Evolutionary conservation across 2,113 vertebrate species (phyloP), one percentile per base, ranked within the genome.

Genomic region (Pollachius pollachius): DNA sequence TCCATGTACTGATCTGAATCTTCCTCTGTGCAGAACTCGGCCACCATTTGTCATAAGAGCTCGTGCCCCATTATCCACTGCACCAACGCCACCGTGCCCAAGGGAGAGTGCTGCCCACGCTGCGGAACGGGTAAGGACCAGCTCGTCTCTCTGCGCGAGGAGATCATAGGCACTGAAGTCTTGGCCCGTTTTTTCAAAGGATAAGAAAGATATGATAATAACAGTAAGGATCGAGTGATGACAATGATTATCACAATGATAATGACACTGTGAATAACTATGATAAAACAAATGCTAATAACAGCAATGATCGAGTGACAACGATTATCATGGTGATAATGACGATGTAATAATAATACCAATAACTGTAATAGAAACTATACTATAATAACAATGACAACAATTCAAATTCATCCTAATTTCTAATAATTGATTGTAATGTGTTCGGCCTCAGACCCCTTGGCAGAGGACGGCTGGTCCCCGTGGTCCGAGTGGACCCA

Each of bases 401-500:
- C 23, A 23, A 23, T 23, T 23, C 23, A 12, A 48, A 48, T 57
- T 16, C 13, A n/a, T 57, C 54, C 3, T 57, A 5, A 6, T n/a
- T 2, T 11, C 21, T 65, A 23, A 23, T 23, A 23, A 23, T 23
- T 23, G 23, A 23, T 23, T 23, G 23, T 23, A 23, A 23, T 13
- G 15, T 61, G 62, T 23, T 64, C 23, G 4, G 37, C 56, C 69
- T 59, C 81, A 98, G 96, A 89, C 23, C 94, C 95, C 81, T 92
- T 89, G 0, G 91, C 92, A 1, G 95, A 97, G 3, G 96, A 96
- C 6, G 93, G 94, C 64, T 99, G 97, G 97, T 99, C 97, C 15
- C 95, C 95, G 1, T 99, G 97, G 97, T 99, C 97, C 54, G 95
- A 99, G 69, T 99, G 97, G 97, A 99, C 97, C 9, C 94, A 94